Conservation (phyloP, 2,113 vertebrate genomes). For the Acrocephalus arundinaceus region DNA sequence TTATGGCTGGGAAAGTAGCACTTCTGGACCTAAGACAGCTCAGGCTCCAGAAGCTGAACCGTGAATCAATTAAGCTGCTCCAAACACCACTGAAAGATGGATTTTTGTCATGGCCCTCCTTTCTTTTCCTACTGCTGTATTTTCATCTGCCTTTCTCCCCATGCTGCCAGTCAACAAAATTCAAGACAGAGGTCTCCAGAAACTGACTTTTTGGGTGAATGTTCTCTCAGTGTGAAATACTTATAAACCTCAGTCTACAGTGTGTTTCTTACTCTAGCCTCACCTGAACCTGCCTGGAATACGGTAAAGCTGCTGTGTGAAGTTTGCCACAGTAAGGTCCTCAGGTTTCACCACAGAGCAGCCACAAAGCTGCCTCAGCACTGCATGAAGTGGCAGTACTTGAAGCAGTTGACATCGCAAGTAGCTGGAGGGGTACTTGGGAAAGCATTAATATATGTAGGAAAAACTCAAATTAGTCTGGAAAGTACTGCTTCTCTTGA, state of each 20-base stretch:
- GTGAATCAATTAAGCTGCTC: fast-evolving
- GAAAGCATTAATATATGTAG: background rate
- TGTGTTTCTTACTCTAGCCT: background rate
- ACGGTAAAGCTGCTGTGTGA: background rate
- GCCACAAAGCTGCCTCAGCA: background rate
- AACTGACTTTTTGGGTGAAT: background rate
- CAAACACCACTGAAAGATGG: background rate
- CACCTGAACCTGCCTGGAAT: background rate
- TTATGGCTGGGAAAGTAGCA: background rate
- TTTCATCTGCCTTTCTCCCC: background rate
- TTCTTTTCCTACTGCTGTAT: background rate
- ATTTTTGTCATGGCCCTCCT: background rate
- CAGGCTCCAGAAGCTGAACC: background rate
- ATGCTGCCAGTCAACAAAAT: fast-evolving
- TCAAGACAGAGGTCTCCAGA: background rate
- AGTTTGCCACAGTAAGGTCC: background rate
- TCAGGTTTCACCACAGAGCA: background rate
- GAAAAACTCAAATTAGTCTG: background rate
- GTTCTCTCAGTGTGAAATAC: background rate
- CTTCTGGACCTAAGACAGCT: background rate
- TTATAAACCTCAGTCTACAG: background rate
- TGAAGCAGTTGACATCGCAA: background rate
- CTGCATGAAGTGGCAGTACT: background rate
- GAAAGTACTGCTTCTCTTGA: background rate
- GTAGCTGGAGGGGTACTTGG: background rate